phyloP scores from a whole-genome alignment of 2,797 vertebrate species.

The Spinibarbus caldwelli region DNA sequence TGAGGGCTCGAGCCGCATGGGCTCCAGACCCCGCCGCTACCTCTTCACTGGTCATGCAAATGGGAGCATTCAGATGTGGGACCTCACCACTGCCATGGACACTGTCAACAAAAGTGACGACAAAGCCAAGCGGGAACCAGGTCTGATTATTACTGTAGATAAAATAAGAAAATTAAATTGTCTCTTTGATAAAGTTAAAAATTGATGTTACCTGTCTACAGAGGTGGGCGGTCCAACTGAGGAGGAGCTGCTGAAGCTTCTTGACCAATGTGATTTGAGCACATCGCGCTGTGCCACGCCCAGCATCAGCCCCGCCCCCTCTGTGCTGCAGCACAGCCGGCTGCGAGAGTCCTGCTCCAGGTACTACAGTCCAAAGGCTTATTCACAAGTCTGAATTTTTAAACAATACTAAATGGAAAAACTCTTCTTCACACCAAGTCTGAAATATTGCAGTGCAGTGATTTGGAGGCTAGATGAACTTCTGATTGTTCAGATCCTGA shows the following conservation, averaged over 20 bases:
- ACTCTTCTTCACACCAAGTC: no score
- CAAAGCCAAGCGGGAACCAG: constrained; percentile 75
- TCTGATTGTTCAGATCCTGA: background rate
- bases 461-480: background rate
- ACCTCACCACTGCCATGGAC: constrained; percentile 97
- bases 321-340: constrained; percentile 89
- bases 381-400: background rate
- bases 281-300: constrained; percentile 95
- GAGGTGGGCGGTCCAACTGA: constrained; percentile 93
- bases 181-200: background rate
- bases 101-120: constrained; percentile 91
- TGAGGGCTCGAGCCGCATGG: constrained; percentile 97
- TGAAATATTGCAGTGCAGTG: background rate
- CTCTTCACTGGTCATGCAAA: constrained; percentile 96
- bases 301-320: constrained; percentile 96
- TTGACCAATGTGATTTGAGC: constrained; percentile 97
- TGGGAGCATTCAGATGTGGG: constrained; percentile 99
- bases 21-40: constrained; percentile 92
- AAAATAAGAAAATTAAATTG: background rate
- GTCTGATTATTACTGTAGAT: constrained; percentile 34
- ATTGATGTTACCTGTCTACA: constrained; percentile 60
- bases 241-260: constrained; percentile 91
- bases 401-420: background rate
- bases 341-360: constrained; percentile 93
- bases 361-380: constrained; percentile 69